Percentiles rank a stretch among this genome's conserved stretches.
Evolutionary conservation across 2,797 vertebrate species (phyloP).

Genomic region (Syndactyla subalaris): DNA sequence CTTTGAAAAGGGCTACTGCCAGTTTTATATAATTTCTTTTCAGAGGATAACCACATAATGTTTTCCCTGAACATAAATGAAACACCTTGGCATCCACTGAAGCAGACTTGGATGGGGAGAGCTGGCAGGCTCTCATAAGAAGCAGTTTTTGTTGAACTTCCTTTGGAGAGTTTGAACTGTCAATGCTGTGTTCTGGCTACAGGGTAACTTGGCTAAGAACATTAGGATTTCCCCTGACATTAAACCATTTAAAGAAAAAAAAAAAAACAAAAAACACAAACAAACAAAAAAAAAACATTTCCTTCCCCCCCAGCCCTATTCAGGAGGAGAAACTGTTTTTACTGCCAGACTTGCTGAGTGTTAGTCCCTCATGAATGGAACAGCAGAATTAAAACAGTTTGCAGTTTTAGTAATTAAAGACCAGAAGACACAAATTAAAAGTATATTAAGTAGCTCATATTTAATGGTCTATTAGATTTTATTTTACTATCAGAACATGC

Average conservation of each 20-base stretch:
- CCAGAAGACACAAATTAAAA: slow-evolving; percentile 35
- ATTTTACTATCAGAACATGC: not conserved
- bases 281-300: not conserved
- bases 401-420: slow-evolving; percentile 35
- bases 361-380: slow-evolving; percentile 19
- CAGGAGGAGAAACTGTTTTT: slow-evolving; percentile 19
- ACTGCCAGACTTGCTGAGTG: slow-evolving; percentile 10
- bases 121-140: slow-evolving; percentile 49
- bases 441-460: not conserved
- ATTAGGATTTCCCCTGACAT: slow-evolving; percentile 57
- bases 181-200: slow-evolving; percentile 54
- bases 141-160: slow-evolving; percentile 59
- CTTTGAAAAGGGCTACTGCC: not conserved
- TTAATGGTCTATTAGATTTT: slow-evolving; percentile 2
- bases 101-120: not conserved
- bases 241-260: not conserved
- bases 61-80: slow-evolving; percentile 41
- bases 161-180: slow-evolving; percentile 63
- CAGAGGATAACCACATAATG: not conserved
- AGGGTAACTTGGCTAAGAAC: slow-evolving; percentile 51
- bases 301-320: slow-evolving; percentile 22
- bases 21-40: slow-evolving; percentile 26
- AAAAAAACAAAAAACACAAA: not conserved
- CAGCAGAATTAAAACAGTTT: slow-evolving; percentile 16
- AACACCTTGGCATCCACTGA: slow-evolving; percentile 60